phyloP scores from a whole-genome alignment of 2,888 invertebrate species.

The Orgyia antiqua region DNA sequence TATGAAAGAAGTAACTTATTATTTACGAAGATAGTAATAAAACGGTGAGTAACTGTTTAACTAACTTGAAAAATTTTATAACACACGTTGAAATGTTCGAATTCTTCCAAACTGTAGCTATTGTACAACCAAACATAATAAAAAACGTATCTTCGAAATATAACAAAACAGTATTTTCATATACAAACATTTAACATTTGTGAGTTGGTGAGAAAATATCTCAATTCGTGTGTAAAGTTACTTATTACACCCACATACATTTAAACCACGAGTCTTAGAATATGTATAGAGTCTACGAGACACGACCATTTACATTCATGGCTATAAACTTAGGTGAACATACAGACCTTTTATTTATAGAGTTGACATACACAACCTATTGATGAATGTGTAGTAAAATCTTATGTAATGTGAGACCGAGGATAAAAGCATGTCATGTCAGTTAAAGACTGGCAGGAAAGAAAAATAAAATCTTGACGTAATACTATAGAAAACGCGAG shows the following conservation, averaged over 20 bases:
- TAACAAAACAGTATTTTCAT: constrained; percentile 36
- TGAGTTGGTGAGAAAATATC: constrained; percentile 54
- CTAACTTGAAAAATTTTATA: constrained; percentile 24
- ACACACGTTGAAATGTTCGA: constrained; percentile 9
- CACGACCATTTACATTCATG: constrained; percentile 16
- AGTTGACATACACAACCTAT: too few relatives aligned
- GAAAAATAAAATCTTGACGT: too few relatives aligned
- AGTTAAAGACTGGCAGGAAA: too few relatives aligned
- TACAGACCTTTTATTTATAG: constrained; percentile 12
- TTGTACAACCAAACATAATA: constrained; percentile 35
- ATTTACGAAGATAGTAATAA: constrained; percentile 21
- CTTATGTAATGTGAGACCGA: too few relatives aligned
- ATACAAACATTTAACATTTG: constrained; percentile 49
- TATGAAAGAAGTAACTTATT: constrained; percentile 18
- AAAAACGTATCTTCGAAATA: constrained; percentile 34
- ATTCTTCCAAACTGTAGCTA: constrained; percentile 15
- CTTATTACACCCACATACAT: constrained; percentile 51
- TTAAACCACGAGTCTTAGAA: too few relatives aligned
- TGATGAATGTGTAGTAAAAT: too few relatives aligned
- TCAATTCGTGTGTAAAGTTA: constrained; percentile 52
- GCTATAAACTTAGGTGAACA: constrained; percentile 25
- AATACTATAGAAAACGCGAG: too few relatives aligned
- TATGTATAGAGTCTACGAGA: too few relatives aligned
- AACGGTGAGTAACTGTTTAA: constrained; percentile 25
- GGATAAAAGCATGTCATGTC: too few relatives aligned